A percentile compares a stretch with the other conserved stretches of the same genome.
These are phyloP conservation scores for Meliscaeva auricollis DNA, from an alignment of 2,888 invertebrate species.

Conservation along the genomic window DNA sequence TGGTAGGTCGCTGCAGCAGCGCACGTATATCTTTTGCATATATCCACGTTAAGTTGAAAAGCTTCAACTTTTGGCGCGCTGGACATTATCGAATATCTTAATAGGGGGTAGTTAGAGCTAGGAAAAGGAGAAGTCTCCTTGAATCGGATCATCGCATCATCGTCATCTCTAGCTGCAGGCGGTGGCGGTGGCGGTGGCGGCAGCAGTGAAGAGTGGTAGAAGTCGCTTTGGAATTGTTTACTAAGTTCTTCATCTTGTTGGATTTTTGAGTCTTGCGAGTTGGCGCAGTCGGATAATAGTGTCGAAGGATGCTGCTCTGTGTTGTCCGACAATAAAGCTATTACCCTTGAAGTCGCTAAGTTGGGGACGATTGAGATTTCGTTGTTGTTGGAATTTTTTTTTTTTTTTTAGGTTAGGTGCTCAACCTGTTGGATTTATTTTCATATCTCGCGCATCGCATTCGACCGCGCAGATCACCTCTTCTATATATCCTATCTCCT, in stretches of 20 bases:
- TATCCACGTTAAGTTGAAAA: constrained; percentile 40
- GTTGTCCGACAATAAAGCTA: constrained; percentile 73
- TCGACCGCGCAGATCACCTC: constrained; percentile 25
- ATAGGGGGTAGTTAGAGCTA: constrained; percentile 76
- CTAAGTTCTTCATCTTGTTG: constrained; percentile 59
- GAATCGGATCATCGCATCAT: constrained; percentile 59
- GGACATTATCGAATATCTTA: constrained; percentile 76
- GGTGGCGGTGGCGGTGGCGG: constrained; percentile 1
- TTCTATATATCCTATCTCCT: neutral
- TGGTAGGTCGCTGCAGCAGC: constrained; percentile 21
- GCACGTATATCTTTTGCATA: constrained; percentile 64
- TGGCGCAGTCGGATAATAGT: constrained; percentile 28
- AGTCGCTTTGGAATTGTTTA: constrained; percentile 27
- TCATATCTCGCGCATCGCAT: constrained; percentile 47
- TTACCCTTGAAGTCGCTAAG: constrained; percentile 73
- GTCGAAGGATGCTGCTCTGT: constrained; percentile 56
- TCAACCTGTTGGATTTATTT: constrained; percentile 66
- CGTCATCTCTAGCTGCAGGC: constrained; percentile 20
- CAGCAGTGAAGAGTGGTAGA: neutral
- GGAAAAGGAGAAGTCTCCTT: constrained; percentile 63
- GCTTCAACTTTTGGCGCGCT: constrained; percentile 68
- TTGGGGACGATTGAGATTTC: constrained; percentile 68
- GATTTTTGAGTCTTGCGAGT: constrained; percentile 3
- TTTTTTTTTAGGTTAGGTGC: constrained; percentile 34
- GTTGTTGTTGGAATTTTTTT: constrained; percentile 14